Evolutionary conservation across 2,113 vertebrate genomes (phyloP), one percentile per base, ranked within the genome.

Genomic region (Neodon shergylaensis): DNA sequence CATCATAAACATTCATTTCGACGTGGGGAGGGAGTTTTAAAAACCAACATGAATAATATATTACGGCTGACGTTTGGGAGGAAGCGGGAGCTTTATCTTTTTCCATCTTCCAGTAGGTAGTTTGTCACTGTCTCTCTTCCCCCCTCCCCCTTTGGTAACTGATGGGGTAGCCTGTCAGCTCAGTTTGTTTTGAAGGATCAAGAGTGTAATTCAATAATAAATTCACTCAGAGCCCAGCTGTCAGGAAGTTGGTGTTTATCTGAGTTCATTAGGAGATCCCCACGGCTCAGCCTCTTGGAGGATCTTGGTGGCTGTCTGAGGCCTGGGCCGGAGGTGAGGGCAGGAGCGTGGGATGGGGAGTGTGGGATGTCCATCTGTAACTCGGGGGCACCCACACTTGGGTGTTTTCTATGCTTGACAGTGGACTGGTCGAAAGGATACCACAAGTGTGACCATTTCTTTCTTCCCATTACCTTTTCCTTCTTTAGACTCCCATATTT

Each of bases 41-140:
- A 94, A 94, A 91, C 95, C 96, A 97, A 97, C 98, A 99, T 99
- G 98, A 99, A 99, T 99, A 99, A 99, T 99, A 99, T 98, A 99
- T 99, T 98, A 98, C 88, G 95, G 97, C 97, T 99, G 98, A 98
- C 99, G 99, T 99, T 99, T 99, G 98, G 98, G 98, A 98, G 98
- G 98, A 99, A 98, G 97, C 52, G 89, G 98, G 98, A 98, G 98
- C 98, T 98, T 98, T 98, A 98, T 98, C 98, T 99, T 99, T 98
- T 97, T 97, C 97, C 98, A 97, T 97, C 95, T 98, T 97, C 97
- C 98, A 97, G 98, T 95, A 94, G 97, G 97, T 97, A 95, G 99
- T 99, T 98, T 98, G 98, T 99, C 98, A 98, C 36, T 97, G 98
- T 98, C 98, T 98, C 96, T 95, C 92, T 68, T 92, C 58, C 21